Percentiles rank a stretch among this genome's conserved stretches.
These are phyloP conservation scores for Ammodramus savannarum DNA, from an alignment of 2,113 vertebrate species.

Conservation along the genomic window DNA sequence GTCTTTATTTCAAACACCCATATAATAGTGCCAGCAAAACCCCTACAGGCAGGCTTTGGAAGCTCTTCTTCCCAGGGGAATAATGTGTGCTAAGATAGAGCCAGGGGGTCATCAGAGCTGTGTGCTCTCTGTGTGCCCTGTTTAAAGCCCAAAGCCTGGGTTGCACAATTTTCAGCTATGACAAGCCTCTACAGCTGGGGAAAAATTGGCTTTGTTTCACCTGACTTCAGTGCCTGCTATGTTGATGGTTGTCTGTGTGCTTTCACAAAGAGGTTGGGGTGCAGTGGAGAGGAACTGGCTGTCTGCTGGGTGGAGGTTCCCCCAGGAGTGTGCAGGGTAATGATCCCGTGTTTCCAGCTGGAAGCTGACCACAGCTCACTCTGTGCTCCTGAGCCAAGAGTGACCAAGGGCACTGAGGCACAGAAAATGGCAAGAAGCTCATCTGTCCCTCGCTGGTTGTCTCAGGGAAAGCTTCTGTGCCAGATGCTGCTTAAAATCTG, in stretches of 20 bases:
- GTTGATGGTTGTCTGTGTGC: background rate
- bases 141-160: background rate
- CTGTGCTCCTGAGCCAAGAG: background rate
- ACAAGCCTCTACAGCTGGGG: too few species aligned
- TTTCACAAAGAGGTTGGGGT: background rate
- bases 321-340: background rate
- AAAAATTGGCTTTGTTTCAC: background rate
- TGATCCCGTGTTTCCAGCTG: background rate
- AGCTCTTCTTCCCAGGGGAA: background rate
- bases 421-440: background rate
- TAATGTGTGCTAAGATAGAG: background rate
- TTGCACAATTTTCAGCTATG: background rate
- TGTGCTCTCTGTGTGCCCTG: accelerated
- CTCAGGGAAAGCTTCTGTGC: background rate
- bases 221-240: background rate
- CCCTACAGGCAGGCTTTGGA: background rate
- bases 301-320: background rate
- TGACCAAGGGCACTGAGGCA: background rate
- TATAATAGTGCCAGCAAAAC: background rate
- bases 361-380: background rate
- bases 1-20: background rate
- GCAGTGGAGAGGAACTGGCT: background rate
- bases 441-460: accelerated
- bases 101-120: too few species aligned
- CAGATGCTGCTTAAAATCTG: background rate